Percentiles rank a stretch among this genome's conserved stretches.
phyloP scores from a whole-genome alignment of 53 echinoderm and acorn worm species.

The Temnopleurus reevesii region DNA sequence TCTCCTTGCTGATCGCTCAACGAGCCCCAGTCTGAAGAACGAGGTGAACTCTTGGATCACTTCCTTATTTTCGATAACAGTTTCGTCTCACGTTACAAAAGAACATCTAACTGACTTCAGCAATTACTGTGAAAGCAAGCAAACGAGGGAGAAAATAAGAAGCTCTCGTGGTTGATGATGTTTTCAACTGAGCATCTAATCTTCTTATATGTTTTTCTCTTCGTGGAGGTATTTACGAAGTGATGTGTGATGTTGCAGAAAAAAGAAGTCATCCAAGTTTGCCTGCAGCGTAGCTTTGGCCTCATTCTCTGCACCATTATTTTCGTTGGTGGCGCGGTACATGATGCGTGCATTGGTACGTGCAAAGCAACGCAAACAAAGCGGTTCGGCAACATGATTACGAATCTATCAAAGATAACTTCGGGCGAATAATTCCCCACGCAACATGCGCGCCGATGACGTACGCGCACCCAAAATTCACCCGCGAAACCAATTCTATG shows the following conservation, averaged over 20 bases:
- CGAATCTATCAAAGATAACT: not conserved
- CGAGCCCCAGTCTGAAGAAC: not conserved
- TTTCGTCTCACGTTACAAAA: conserved; percentile 30
- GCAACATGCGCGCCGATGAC: conserved; percentile 56
- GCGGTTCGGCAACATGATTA: conserved; percentile 53
- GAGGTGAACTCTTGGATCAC: conserved; percentile 2
- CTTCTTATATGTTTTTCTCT: conserved; percentile 54
- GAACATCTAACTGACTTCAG: not conserved
- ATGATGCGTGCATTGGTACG: conserved; percentile 23
- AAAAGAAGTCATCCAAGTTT: conserved; percentile 1
- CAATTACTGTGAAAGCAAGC: not conserved
- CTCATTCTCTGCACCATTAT: conserved; percentile 45
- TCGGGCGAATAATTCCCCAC: conserved; percentile 25
- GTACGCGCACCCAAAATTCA: conserved; percentile 17
- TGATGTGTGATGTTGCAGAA: not conserved
- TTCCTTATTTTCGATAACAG: conserved; percentile 33
- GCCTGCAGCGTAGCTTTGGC: conserved; percentile 44
- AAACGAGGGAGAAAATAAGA: not conserved
- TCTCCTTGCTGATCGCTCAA: not conserved
- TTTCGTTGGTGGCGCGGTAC: conserved; percentile 27
- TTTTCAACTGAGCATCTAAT: conserved; percentile 58
- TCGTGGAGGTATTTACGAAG: conserved; percentile 33
- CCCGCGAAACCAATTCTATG: conserved; percentile 7
- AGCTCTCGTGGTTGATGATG: conserved; percentile 38
- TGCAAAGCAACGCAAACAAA: conserved; percentile 53